Base-by-base conservation (phyloP, 2,113 vertebrate species). In the Grantiella picta region DNA sequence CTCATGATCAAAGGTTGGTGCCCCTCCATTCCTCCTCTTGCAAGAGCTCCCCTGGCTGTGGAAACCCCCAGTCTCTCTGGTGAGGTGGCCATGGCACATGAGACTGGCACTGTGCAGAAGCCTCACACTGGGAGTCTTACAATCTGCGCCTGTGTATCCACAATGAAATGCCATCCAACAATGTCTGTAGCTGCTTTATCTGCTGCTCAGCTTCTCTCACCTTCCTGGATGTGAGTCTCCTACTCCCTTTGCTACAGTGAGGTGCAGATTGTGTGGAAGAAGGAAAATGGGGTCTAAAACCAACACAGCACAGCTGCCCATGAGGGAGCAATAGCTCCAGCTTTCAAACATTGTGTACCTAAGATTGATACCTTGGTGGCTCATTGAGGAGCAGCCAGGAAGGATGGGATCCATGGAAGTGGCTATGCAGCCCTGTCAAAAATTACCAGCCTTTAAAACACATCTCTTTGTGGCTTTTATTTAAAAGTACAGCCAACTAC, bases 81-180 rank as follows among this genome's bases (percentile, higher is more conserved):
- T 8, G 40, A 27, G 17, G 35, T 24, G 35, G 21, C 63, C 35
- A 33, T 0, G 0, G 14, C 14, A 2, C 36, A 6, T 19, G 52
- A 40, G 44, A 89, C 20, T 16, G 76, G 28, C 11, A 7, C 45
- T 44, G 24, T 64, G n/a, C 31, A 2, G 3, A 44, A 76, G 24
- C n/a, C 36, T 85, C 4, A 0, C 21, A 19, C 38, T 47, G 66
- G 29, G 25, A 42, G 28, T 54, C 70, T 52, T 4, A 2, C 1
- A 3, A 22, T 40, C 36, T 70, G 11, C 3, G 2, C 36, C 35
- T 7, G 1, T 15, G 36, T 54, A 21, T 47, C 29, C 25, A 59
- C 53, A 38, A 27, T 5, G 1, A 59, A 70, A 23, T 31, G 15
- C 47, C 36, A 33, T 36, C 52, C 57, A 64, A 1, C 44, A 19